Conservation (phyloP, 2,113 vertebrate genomes). For the Callochromis pleurospilus region DNA sequence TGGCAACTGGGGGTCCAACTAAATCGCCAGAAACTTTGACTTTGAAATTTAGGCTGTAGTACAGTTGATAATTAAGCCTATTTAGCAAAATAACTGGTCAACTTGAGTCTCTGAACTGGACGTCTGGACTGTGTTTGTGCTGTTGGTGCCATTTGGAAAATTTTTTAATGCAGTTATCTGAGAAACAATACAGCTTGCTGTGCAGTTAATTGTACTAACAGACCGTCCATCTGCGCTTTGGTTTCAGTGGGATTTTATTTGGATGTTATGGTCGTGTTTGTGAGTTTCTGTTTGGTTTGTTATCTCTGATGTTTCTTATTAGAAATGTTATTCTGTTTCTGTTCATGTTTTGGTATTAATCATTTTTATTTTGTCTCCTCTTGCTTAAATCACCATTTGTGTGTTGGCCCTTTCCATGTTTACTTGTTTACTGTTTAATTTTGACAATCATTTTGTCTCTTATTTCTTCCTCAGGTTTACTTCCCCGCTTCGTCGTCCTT, state of each 20-base stretch:
- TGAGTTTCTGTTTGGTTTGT: neutral
- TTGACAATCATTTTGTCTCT: neutral
- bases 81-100: neutral
- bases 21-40: neutral
- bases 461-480: neutral
- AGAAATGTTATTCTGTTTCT: neutral
- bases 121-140: neutral
- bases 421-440: neutral
- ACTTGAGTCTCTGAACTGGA: neutral
- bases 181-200: neutral
- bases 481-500: neutral
- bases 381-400: neutral
- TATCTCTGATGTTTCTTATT: neutral
- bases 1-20: neutral
- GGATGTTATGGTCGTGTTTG: neutral
- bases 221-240: neutral
- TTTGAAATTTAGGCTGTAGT: neutral
- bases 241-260: neutral
- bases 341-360: neutral
- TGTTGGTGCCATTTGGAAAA: neutral
- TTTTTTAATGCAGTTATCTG: neutral
- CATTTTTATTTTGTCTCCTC: neutral
- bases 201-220: neutral
- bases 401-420: neutral
- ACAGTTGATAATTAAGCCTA: neutral